Base-by-base conservation (phyloP, 2,888 invertebrate species). In the Therioaphis trifolii region DNA sequence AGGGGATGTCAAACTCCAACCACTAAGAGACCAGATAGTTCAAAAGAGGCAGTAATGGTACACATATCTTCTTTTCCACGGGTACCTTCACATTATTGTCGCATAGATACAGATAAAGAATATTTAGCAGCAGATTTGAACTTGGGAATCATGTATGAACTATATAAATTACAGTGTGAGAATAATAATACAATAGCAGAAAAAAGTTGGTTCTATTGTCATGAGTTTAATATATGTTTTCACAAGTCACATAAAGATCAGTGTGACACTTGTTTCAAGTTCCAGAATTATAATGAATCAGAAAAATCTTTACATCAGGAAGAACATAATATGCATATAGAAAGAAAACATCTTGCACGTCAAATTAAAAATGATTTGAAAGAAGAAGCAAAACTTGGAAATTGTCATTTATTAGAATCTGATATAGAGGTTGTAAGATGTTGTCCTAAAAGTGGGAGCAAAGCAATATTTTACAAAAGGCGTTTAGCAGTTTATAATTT, bases 391-490 rank as follows among this genome's bases (percentile, higher is more conserved):
- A 58, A 58, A 58, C 58, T 58, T 58, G 58, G 58, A 4, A 58
- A 58, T 58, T 58, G 58, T 58, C 58, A 58, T 58, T 58, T 58
- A 58, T 58, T 58, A 58, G 58, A 58, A 58, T 58, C 24, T 58
- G 58, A 58, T 58, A 24, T 58, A 58, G 58, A 58, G 58, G 58
- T 11, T 58, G 58, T 58, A 58, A 58, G 58, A 58, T 58, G 24
- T 14, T 58, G 24, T n/a, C 55, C n/a, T n/a, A n/a, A 58, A 58
- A 58, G 58, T 58, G 24, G 58, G 2, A 58, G 58, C 24, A 61
- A 61, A 61, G 27, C 58, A 61, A 27, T 61, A 61, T 61, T 61
- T 61, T 61, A 61, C 58, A 61, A 61, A 61, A 61, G 58, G 58
- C 27, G 27, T 61, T 61, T 61, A 27, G 58, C 58, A 24, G 58